Percentiles rank a stretch among this genome's conserved stretches.
Evolutionary conservation across 2,888 invertebrate species (phyloP).

Genomic region (Amorpha juglandis): DNA sequence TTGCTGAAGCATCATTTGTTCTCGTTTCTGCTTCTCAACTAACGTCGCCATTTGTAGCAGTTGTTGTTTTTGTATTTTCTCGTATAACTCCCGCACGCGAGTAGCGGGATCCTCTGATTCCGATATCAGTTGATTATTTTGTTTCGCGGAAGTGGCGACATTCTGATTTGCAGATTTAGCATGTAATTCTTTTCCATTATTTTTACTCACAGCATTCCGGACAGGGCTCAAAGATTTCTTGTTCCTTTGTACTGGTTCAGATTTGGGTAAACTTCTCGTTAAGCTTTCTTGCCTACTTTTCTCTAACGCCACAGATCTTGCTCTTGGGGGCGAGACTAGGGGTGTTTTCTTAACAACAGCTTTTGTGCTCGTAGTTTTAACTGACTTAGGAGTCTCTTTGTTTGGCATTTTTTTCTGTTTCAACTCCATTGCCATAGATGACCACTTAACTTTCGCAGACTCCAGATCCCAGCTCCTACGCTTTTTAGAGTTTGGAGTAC

Average conservation of each 20-base stretch:
- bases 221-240: conserved; percentile 51
- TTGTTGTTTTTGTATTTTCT: conserved; percentile 86
- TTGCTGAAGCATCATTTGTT: conserved; percentile 86
- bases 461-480: conserved; percentile 78
- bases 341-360: conserved; percentile 40
- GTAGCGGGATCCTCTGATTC: conserved; percentile 68
- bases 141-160: conserved; percentile 35
- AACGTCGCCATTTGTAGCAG: conserved; percentile 85
- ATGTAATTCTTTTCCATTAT: conserved; percentile 44
- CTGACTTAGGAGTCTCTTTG: conserved; percentile 31
- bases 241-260: conserved; percentile 53
- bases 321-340: conserved; percentile 42
- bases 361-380: conserved; percentile 38
- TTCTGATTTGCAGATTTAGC: conserved; percentile 38
- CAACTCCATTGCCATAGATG: conserved; percentile 76
- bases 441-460: conserved; percentile 79
- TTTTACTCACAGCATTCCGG: conserved; percentile 43
- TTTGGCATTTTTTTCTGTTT: conserved; percentile 51
- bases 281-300: conserved; percentile 45
- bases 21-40: conserved; percentile 86
- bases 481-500: conserved; percentile 61
- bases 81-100: conserved; percentile 71
- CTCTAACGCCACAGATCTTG: conserved; percentile 49
- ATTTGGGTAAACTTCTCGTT: conserved; percentile 50
- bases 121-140: conserved; percentile 40